Evolutionary conservation across 2,113 vertebrate species (phyloP), one percentile per base, ranked within the genome.

Genomic region (Australoheros scitulus): DNA sequence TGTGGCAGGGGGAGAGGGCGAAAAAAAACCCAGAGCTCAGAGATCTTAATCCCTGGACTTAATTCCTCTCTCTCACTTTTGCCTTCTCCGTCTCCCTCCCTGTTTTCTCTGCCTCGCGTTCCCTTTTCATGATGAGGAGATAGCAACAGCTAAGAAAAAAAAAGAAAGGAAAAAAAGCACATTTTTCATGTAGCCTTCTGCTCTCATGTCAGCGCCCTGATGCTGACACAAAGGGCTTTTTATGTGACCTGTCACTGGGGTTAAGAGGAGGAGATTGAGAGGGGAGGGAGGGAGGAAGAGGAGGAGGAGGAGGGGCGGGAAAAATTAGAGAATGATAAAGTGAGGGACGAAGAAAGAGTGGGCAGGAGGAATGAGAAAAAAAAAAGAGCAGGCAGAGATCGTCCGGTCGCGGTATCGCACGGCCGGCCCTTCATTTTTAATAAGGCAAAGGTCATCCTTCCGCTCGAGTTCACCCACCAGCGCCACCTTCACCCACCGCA

Each of bases 21-120:
- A 95, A 85, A 94, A 57, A 84, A 81, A 96, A 80, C 86, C 79
- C 36, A 97, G 97, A 96, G 97, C 96, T 94, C 91, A 94, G 96
- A 98, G 98, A 99, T 98, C 97, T 99, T 98, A 98, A 99, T 99
- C 97, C 97, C 95, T 95, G 94, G 96, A 97, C 94, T 97, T 97
- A 96, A 97, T 95, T 94, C 95, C 96, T 96, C 96, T 94, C 92
- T 80, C 43, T 59, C 47, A n/a, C 10, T 57, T 34, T 61, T 18
- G 79, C 41, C 17, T 63, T 29, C 93, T 92, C 89, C 34, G 24
- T 38, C 18, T 56, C 93, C 90, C 10, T 57, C 36, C 63, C 38
- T 7, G 93, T 47, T 89, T 80, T 3, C 52, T 59, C 47, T 11
- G 47, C 20, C 77, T 52, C 58, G 64, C 57, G 32, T 91, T 70